Percentiles rank a stretch among this genome's conserved stretches.
These are phyloP conservation scores for Epistrophella euchroma DNA, from an alignment of 2,888 invertebrate species.

Conservation along the genomic window DNA sequence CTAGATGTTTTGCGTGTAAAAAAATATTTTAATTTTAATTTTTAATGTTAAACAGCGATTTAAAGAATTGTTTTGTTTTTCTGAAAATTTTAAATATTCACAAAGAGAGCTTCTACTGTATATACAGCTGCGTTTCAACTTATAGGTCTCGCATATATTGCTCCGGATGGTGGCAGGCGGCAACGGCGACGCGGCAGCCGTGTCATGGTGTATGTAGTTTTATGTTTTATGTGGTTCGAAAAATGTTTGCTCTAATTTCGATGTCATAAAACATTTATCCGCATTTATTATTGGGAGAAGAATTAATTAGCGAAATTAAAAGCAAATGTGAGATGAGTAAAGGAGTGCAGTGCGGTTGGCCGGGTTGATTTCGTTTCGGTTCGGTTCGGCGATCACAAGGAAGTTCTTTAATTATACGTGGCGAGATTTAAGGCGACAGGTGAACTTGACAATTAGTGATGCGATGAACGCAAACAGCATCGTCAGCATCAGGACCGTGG, in stretches of 20 bases:
- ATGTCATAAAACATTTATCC: constrained; percentile 73
- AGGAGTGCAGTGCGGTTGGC: constrained; percentile 4
- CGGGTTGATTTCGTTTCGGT: not conserved
- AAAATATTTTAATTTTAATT: too few relatives aligned
- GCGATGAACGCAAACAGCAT: constrained; percentile 48
- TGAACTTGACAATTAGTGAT: constrained; percentile 76
- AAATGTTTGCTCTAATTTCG: constrained; percentile 69
- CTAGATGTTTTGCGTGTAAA: too few relatives aligned
- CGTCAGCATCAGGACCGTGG: constrained; percentile 55
- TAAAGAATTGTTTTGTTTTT: too few relatives aligned
- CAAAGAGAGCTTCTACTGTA: not conserved
- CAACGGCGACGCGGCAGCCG: not conserved
- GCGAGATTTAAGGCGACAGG: constrained; percentile 73
- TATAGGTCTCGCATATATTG: not conserved
- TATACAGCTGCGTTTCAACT: not conserved
- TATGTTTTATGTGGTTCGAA: constrained; percentile 39
- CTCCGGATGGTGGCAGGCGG: not conserved
- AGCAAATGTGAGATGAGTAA: constrained; percentile 54
- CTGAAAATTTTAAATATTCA: too few relatives aligned
- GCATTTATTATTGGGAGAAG: constrained; percentile 70
- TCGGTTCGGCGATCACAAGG: constrained; percentile 65
- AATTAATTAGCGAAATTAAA: constrained; percentile 73
- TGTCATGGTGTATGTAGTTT: not conserved
- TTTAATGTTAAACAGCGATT: too few relatives aligned
- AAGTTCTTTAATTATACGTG: constrained; percentile 70